Evolutionary conservation across 1,140 invertebrate genomes (phyloP).

Genomic region (Wiebesia pumilae): DNA sequence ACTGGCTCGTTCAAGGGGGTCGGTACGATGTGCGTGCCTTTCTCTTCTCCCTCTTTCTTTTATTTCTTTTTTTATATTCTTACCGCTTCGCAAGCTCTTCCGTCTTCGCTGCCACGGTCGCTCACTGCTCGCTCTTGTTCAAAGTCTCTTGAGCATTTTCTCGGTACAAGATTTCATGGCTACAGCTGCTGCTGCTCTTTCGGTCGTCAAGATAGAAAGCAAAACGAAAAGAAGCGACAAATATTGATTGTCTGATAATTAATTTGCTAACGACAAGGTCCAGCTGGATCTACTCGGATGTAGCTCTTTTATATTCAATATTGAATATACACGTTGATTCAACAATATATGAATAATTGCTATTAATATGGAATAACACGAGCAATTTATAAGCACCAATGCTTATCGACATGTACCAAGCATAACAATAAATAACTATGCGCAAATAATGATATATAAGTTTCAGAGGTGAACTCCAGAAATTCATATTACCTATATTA

Average conservation of each 20-base stretch:
- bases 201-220: background rate
- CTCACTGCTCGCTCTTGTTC: background rate
- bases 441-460: background rate
- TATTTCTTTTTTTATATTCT: slow-evolving; percentile 15
- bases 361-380: too few relatives aligned
- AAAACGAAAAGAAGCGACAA: background rate
- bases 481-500: background rate
- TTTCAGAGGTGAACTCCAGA: background rate
- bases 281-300: background rate
- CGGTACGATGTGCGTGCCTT: slow-evolving; percentile 33
- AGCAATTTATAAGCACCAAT: too few relatives aligned
- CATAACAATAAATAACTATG: too few relatives aligned
- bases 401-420: too few relatives aligned
- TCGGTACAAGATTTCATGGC: background rate
- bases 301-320: too few relatives aligned
- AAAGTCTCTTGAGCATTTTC: background rate
- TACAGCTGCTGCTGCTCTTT: background rate
- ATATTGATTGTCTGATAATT: background rate
- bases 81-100: slow-evolving; percentile 6
- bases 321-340: too few relatives aligned
- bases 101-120: background rate
- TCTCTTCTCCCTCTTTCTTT: background rate
- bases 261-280: background rate
- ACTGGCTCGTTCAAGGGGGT: slow-evolving; percentile 27
- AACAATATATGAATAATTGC: too few relatives aligned